Evolutionary conservation across 1,140 invertebrate genomes (phyloP).

Genomic region (Dinoponera quadriceps): DNA sequence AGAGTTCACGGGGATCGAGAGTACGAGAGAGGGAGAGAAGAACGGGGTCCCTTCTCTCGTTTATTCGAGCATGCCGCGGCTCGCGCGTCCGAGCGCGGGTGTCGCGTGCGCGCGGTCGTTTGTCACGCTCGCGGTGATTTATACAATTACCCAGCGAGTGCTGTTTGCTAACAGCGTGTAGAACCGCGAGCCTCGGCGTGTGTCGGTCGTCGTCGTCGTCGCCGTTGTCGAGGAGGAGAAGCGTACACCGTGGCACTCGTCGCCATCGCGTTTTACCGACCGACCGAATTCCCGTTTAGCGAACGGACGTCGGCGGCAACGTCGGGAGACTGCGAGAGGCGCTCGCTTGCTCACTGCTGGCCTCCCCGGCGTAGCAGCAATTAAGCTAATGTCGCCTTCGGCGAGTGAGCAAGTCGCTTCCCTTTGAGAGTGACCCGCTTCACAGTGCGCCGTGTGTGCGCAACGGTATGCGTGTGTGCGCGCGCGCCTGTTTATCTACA

Average conservation of each 20-base stretch:
- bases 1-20: neutral
- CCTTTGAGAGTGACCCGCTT: conserved; percentile 53
- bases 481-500: conserved; percentile 40
- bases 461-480: neutral
- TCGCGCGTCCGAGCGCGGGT: conserved; percentile 16
- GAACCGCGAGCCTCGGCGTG: conserved; percentile 29
- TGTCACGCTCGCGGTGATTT: conserved; percentile 69
- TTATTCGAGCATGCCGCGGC: conserved; percentile 47
- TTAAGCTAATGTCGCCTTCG: conserved; percentile 72
- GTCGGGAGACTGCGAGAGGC: neutral
- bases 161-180: conserved; percentile 70
- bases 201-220: conserved; percentile 10
- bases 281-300: conserved; percentile 58
- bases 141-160: conserved; percentile 68
- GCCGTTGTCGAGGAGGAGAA: neutral
- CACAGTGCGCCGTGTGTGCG: neutral
- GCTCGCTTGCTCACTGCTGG: conserved; percentile 17
- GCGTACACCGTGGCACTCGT: neutral
- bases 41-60: conserved; percentile 7
- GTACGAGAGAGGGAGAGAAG: conserved; percentile 21
- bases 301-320: conserved; percentile 4
- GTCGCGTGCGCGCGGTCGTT: conserved; percentile 55
- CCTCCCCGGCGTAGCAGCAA: conserved; percentile 55
- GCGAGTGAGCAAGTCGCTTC: conserved; percentile 47
- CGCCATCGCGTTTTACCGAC: conserved; percentile 30